Base-by-base conservation (phyloP, 2,113 vertebrate species). In the Aythya baeri region DNA sequence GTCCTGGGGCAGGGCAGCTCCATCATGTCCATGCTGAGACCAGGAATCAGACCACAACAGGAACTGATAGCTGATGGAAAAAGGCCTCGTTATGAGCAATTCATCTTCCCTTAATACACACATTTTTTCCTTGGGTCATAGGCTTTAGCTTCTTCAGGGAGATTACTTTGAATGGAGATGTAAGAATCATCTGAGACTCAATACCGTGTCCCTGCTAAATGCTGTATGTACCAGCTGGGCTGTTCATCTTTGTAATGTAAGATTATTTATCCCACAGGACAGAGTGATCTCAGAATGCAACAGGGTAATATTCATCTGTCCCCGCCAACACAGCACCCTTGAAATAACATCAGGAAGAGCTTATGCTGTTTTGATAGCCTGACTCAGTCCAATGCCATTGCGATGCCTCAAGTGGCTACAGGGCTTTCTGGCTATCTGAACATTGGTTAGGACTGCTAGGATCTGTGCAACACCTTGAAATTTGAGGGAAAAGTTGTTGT, bases 221-320 rank as follows among this genome's bases (percentile, higher is more conserved):
- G 43, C 49, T 83, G 63, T 31, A 49, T 13, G 0, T 61, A 81
- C 29, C 72, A 65, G 36, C 70, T 81, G 59, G 85, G 61, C 46
- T 88, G 65, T 73, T 93, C 77, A 23, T 86, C 34, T 89, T 88
- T 54, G 31, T 83, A 46, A 46, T 8, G 23, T 36, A 77, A 46
- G 61, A 80, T 91, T 71, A 71, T 86, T 89, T 86, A 75, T 83
- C 62, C 73, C 6, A 2, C 49, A 85, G 89, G 91, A 85, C 44
- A 65, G 25, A 90, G 61, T 31, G 65, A 93, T 71, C 79, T 89
- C 82, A 89, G 66, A 83, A 66, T 70, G 58, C 84, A 80, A 32
- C 41, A 49, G 59, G 38, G 26, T 65, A 50, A 62, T 43, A 15
- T 7, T 85, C 44, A 13, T 67, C 62, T 55, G 38, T 88, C 77